phyloP scores from a whole-genome alignment of 1,140 invertebrate species.

The Habropoda laboriosa region DNA sequence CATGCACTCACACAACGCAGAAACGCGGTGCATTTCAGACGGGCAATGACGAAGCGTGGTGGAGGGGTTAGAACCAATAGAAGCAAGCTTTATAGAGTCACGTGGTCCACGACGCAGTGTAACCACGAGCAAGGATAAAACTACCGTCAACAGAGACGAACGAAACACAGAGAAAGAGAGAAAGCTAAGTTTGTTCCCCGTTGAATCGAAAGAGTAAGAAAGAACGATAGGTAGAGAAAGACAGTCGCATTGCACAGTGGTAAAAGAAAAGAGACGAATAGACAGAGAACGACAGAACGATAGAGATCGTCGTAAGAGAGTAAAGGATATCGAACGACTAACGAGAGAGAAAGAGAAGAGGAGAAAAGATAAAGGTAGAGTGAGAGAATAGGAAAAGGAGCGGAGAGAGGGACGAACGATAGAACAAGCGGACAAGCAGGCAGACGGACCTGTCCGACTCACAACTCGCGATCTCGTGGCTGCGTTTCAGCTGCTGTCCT shows the following conservation, averaged over 20 bases:
- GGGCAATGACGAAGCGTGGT: neutral
- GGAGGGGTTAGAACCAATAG: constrained; percentile 37
- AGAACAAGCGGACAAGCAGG: constrained; percentile 46
- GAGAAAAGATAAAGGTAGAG: neutral
- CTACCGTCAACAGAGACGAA: constrained; percentile 36
- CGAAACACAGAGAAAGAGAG: constrained; percentile 40
- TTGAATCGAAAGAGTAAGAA: neutral
- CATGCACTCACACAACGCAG: neutral
- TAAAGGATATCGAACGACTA: neutral
- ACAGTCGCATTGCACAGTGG: neutral
- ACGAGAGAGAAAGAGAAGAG: neutral
- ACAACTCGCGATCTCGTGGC: constrained; percentile 53
- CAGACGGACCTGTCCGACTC: constrained; percentile 55
- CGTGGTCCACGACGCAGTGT: constrained; percentile 34
- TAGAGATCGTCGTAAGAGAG: neutral
- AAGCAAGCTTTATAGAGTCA: neutral
- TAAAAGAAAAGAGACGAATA: constrained; percentile 10
- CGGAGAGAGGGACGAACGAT: constrained; percentile 21
- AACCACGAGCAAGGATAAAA: constrained; percentile 11
- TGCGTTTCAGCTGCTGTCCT: constrained; percentile 49
- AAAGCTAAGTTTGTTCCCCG: constrained; percentile 18
- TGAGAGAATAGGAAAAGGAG: constrained; percentile 1
- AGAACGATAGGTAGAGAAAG: neutral
- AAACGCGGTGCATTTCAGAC: constrained; percentile 3
- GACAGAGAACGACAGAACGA: neutral